Conservation (phyloP, 2,113 vertebrate genomes). For the Gallinago undulata region DNA sequence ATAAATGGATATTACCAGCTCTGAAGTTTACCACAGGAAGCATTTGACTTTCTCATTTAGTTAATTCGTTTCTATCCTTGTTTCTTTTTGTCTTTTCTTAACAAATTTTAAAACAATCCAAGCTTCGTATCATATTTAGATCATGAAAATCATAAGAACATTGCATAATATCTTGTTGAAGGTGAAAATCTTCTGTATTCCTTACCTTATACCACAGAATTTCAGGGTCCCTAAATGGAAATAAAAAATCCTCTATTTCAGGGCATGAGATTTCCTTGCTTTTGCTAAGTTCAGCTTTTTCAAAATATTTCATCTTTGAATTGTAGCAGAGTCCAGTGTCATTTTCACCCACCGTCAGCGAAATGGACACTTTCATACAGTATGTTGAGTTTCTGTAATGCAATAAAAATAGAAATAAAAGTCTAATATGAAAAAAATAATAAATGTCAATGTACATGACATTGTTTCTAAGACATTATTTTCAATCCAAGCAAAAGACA, state of each 20-base stretch:
- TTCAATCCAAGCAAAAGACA: not conserved
- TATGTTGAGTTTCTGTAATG: conserved; percentile 94
- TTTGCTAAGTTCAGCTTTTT: conserved; percentile 98
- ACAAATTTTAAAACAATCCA: not conserved
- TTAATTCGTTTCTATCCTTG: not conserved
- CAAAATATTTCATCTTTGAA: conserved; percentile 96
- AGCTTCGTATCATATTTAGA: not conserved
- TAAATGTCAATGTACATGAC: not conserved
- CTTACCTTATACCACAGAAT: conserved; percentile 98
- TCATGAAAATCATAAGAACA: not conserved
- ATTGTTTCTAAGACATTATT: not conserved
- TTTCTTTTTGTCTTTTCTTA: not conserved
- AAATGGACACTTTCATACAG: conserved; percentile 99
- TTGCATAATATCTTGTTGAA: not conserved
- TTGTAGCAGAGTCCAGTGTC: conserved; percentile 97
- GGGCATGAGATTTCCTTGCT: conserved; percentile 94
- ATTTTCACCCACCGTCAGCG: conserved; percentile 93
- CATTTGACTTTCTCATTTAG: not conserved
- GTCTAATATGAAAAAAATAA: not conserved
- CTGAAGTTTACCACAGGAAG: not conserved
- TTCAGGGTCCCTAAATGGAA: conserved; percentile 86
- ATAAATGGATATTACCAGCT: not conserved
- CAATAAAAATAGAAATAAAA: conserved; percentile 65
- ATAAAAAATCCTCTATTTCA: conserved; percentile 91
- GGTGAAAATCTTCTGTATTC: not conserved